phyloP scores from a whole-genome alignment of 2,113 vertebrate genomes.

The Climacteris rufus region DNA sequence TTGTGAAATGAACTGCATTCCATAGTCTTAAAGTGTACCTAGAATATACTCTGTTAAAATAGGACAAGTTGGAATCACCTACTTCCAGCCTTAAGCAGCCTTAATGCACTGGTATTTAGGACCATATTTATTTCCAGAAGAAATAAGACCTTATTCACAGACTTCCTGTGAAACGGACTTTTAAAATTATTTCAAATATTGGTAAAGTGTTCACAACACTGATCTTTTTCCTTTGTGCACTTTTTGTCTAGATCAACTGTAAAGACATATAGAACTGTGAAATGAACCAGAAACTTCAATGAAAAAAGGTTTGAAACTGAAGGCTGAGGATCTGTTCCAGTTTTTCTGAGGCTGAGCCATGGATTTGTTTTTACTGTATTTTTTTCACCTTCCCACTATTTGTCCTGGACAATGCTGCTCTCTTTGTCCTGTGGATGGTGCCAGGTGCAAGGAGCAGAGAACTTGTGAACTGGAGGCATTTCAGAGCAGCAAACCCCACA shows the following conservation, averaged over 20 bases:
- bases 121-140: neutral
- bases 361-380: neutral
- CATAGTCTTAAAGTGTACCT: neutral
- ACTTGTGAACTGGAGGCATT: neutral
- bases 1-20: constrained; percentile 16
- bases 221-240: neutral
- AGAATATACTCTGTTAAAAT: neutral
- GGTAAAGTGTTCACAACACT: neutral
- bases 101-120: neutral
- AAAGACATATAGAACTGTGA: neutral
- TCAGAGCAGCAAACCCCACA: neutral
- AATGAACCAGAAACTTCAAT: neutral
- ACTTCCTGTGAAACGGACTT: neutral
- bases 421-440: neutral
- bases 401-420: neutral
- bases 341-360: neutral
- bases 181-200: neutral
- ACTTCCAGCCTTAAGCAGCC: neutral
- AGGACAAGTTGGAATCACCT: constrained; percentile 23
- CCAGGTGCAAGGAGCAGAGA: neutral
- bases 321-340: neutral
- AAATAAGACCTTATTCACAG: neutral
- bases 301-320: neutral
- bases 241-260: neutral
- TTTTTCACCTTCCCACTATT: neutral